Conservation (phyloP, 2,113 vertebrate species). For the Catharus minimus region DNA sequence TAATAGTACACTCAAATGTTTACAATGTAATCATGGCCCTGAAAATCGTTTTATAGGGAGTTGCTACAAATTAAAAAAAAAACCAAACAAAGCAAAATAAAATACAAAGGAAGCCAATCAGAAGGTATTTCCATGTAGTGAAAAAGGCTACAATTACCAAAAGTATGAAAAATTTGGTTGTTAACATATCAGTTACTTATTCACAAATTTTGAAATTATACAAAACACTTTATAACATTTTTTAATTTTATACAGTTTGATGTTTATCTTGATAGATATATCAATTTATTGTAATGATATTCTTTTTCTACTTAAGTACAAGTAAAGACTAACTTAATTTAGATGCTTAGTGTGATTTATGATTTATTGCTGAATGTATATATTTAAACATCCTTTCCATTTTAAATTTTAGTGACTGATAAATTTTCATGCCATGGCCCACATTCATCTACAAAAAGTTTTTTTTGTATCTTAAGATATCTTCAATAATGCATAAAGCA, state of each 20-base stretch:
- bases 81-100: background rate
- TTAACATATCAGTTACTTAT: background rate
- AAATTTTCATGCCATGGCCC: background rate
- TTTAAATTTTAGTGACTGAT: background rate
- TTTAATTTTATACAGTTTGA: background rate
- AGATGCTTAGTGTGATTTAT: background rate
- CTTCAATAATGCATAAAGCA: background rate
- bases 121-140: background rate
- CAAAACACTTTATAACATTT: background rate
- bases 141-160: background rate
- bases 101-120: background rate
- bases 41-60: background rate
- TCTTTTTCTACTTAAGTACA: background rate
- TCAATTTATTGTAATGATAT: background rate
- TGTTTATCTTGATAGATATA: background rate
- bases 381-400: background rate
- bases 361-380: background rate
- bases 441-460: background rate
- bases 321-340: background rate
- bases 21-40: background rate
- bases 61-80: background rate
- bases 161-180: background rate
- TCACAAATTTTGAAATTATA: background rate
- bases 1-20: background rate
- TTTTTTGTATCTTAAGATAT: background rate